Percentiles rank a stretch among this genome's conserved stretches.
These are phyloP conservation scores for Atta cephalotes DNA, from an alignment of 1,140 invertebrate species.

Conservation along the genomic window DNA sequence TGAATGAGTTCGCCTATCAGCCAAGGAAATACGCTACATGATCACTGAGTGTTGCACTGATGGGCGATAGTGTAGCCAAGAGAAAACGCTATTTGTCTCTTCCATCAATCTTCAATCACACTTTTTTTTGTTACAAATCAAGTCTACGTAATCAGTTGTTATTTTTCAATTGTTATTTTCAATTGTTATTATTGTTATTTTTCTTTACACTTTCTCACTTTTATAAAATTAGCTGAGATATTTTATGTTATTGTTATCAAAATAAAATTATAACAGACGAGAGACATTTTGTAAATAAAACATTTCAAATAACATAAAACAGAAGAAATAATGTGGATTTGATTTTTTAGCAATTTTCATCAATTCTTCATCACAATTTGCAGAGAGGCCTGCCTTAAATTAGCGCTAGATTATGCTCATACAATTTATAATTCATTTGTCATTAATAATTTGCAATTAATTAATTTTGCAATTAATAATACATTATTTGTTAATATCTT, in stretches of 20 bases:
- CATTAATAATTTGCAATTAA: neutral
- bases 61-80: too few species aligned
- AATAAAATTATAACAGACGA: constrained; percentile 5
- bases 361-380: neutral
- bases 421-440: neutral
- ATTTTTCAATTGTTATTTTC: too few species aligned
- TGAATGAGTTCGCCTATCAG: too few species aligned
- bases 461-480: neutral
- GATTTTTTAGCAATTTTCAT: neutral
- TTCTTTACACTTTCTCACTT: too few species aligned
- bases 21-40: too few species aligned
- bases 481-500: neutral
- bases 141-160: too few species aligned
- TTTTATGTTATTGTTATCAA: neutral
- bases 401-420: neutral
- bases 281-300: constrained; percentile 21
- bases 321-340: neutral
- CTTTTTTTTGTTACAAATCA: too few species aligned
- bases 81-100: too few species aligned
- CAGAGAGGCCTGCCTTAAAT: neutral
- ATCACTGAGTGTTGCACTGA: too few species aligned
- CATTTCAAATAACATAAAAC: too few species aligned
- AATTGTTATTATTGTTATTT: too few species aligned
- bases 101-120: too few species aligned
- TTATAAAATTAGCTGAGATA: neutral